Evolutionary conservation across 2,797 vertebrate genomes (phyloP), one percentile per base, ranked within the genome.

Genomic region (Poecilia picta): DNA sequence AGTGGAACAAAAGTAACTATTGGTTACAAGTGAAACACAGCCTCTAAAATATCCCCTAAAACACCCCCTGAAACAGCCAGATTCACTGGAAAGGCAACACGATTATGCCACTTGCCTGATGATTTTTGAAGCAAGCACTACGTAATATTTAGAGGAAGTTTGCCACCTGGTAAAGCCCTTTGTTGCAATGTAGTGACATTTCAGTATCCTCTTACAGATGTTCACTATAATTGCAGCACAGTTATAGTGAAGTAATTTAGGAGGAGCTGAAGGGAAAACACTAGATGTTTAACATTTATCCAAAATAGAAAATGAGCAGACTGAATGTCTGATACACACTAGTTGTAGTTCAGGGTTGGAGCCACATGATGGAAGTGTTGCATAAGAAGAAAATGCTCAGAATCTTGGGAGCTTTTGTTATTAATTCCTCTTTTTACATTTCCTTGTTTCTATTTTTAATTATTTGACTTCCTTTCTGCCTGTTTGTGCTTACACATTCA

Each of bases 281-380:
- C 1, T 53, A 0, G 57, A 53, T 72, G 59, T 6, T 39, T 43
- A 15, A 15, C 10, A 8, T 51, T 43, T 70, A 4, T 72, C 20
- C 12, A 72, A 33, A 31, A 72, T 28, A 18, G 23, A 53, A 18
- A 62, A 33, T 62, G 6, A 39, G 28, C 33, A 33, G 2, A 36
- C 20, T 43, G n/a, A 46, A 57, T 16, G 36, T 7, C 28, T 25
- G 13, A 13, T 16, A 16, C 20, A 45, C 11, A 13, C 49, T 51
- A 5, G 25, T n/a, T 90, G 88, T 49, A 89, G 66, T 88, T 79
- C 73, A n/a, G n/a, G 57, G 8, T 10, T 76, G 11, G 20, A 70
- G 72, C 93, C 94, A 94, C 93, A 87, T 78, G 92, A 84, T 91
- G 91, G 92, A 78, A 76, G 73, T 87, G 55, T 92, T 90, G 81